Evolutionary conservation across 2,113 vertebrate genomes (phyloP).

Genomic region (Hepsetus odoe): DNA sequence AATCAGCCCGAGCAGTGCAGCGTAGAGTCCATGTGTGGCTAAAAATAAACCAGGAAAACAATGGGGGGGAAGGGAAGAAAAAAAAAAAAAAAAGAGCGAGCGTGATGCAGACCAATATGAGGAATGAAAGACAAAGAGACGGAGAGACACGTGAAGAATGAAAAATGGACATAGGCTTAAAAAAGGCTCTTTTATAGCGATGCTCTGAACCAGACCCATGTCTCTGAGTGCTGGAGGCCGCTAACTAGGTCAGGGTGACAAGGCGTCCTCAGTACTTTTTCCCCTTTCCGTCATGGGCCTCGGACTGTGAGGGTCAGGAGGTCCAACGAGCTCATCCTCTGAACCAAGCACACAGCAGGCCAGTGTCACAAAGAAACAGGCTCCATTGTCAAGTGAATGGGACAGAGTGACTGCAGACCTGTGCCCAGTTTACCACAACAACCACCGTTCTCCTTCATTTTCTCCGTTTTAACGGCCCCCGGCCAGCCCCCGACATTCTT

Average conservation of each 20-base stretch:
- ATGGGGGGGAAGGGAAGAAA: conserved; percentile 51
- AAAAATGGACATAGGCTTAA: conserved; percentile 29
- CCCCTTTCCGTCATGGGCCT: not conserved
- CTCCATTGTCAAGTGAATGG: conserved; percentile 48
- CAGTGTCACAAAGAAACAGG: conserved; percentile 53
- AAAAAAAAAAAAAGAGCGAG: not conserved
- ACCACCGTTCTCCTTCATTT: conserved; percentile 24
- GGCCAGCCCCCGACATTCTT: not conserved
- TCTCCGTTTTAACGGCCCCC: not conserved
- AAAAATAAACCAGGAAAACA: conserved; percentile 58
- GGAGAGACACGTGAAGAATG: not conserved
- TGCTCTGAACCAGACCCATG: conserved; percentile 35
- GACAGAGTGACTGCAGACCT: conserved; percentile 27
- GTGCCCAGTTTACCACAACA: conserved; percentile 19
- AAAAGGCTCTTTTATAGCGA: conserved; percentile 39
- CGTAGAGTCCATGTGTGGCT: conserved; percentile 27
- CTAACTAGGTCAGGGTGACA: conserved; percentile 44
- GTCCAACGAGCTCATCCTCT: conserved; percentile 43
- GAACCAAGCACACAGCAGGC: conserved; percentile 38
- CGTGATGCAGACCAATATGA: too few relatives aligned
- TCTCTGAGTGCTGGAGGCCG: conserved; percentile 17
- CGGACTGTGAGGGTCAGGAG: conserved; percentile 45
- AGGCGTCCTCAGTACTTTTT: conserved; percentile 43
- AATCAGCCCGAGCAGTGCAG: conserved; percentile 27
- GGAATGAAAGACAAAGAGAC: not conserved